Percentiles rank a stretch among this genome's conserved stretches.
These are phyloP conservation scores for Pungitius pungitius DNA, from an alignment of 2,113 vertebrate species.

Conservation along the genomic window DNA sequence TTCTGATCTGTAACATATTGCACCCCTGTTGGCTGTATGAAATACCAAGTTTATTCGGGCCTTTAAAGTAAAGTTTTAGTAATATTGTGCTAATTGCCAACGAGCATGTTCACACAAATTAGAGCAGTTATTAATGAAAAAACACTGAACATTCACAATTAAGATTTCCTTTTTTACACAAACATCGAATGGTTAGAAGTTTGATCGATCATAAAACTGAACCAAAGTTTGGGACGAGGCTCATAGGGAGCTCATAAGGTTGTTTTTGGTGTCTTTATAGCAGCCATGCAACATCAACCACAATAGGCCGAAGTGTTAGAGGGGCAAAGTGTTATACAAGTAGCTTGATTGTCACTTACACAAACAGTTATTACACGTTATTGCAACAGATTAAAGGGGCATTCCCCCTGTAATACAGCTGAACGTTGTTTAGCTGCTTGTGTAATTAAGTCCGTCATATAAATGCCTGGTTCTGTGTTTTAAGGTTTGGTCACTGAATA, in stretches of 20 bases:
- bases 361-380: constrained; percentile 30
- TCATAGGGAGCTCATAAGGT: not conserved
- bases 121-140: constrained; percentile 2
- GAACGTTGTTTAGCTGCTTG: not conserved
- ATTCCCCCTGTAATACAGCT: not conserved
- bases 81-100: not conserved
- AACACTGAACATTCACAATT: constrained; percentile 18
- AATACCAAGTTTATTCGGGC: not conserved
- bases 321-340: constrained; percentile 12
- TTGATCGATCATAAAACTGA: not conserved
- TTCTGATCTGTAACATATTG: not conserved
- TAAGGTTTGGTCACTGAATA: constrained; percentile 6
- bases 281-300: constrained; percentile 59
- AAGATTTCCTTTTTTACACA: constrained; percentile 17
- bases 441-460: not conserved
- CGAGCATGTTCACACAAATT: constrained; percentile 19
- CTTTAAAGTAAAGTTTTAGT: not conserved
- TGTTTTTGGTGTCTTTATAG: constrained; percentile 74
- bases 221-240: constrained; percentile 10
- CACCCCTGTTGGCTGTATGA: not conserved
- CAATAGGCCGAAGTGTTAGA: constrained; percentile 15
- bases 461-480: not conserved
- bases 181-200: constrained; percentile 6
- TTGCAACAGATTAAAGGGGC: constrained; percentile 15
- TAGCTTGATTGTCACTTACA: constrained; percentile 66